A percentile compares a stretch with the other conserved stretches of the same genome.
phyloP scores from a whole-genome alignment of 2,113 vertebrate genomes.

The Ardeotis arabs region DNA sequence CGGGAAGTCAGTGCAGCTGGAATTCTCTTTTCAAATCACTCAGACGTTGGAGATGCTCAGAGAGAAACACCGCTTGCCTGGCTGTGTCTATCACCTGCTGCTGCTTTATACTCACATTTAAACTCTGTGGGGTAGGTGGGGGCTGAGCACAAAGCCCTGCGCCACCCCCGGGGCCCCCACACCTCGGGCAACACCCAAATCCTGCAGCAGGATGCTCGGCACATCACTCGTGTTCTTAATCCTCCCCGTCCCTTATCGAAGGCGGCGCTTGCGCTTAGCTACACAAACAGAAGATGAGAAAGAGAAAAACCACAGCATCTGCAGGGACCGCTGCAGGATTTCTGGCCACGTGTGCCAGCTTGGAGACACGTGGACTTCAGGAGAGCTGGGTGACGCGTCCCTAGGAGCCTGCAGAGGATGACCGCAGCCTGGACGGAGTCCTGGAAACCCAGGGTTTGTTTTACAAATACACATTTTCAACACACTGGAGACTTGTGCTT shows the following conservation, averaged over 20 bases:
- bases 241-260: neutral
- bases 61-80: neutral
- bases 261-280: fast-evolving
- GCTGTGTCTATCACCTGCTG: neutral
- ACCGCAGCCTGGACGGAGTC: neutral
- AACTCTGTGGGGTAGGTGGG: neutral
- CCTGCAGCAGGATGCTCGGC: neutral
- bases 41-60: neutral
- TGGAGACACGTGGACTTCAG: neutral
- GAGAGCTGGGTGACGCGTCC: fast-evolving
- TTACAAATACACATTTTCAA: neutral
- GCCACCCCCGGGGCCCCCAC: fast-evolving
- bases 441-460: neutral
- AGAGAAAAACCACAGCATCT: fast-evolving
- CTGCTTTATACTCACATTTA: neutral
- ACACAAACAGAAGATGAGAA: neutral
- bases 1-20: neutral
- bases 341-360: neutral
- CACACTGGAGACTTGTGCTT: neutral
- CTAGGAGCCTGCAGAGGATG: neutral
- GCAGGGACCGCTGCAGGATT: neutral
- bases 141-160: neutral
- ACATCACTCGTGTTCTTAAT: neutral
- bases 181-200: neutral
- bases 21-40: neutral